Base-by-base conservation (phyloP, 2,888 invertebrate species). In the Parapristionchus giblindavisi region DNA sequence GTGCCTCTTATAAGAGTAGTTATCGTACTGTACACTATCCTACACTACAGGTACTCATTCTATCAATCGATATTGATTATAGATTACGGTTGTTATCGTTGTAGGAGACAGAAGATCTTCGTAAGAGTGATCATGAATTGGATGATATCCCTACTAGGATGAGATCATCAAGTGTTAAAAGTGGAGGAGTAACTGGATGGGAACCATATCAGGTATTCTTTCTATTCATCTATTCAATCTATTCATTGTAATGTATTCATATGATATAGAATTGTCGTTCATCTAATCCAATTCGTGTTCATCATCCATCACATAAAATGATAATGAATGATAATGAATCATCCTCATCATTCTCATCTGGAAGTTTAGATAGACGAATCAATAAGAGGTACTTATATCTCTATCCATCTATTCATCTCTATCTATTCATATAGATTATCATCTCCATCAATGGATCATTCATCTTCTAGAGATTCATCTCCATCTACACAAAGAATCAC, bases 11-110 rank as follows among this genome's bases (percentile, higher is more conserved):
- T 77, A 80, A 85, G 63, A 84, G 83, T 76, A 80, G 83, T 63
- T 87, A 87, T 70, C 81, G 87, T 11, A 83, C 82, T 61, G 82
- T 82, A 27, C 83, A 87, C 52, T 87, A 85, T 75, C 87, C 87
- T 1, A 87, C 87, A 0, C 72, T 87, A 24, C 83, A 82, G 65
- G 84, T 79, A 24, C 24, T 71, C n/a, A n/a, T n/a, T n/a, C n/a
- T n/a, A n/a, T n/a, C n/a, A n/a, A n/a, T n/a, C n/a, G n/a, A n/a
- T n/a, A n/a, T n/a, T n/a, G n/a, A n/a, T n/a, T n/a, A n/a, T n/a
- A n/a, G n/a, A n/a, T n/a, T n/a, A n/a, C n/a, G n/a, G 51, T 36
- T 51, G n/a, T 21, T 54, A 29, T 21, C 11, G 54, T 14, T 56
- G 56, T 40, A 38, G 40, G 29, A 21, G 43, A 54, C 24, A 36